phyloP scores from a whole-genome alignment of 2,888 invertebrate species.

The Cryptocheilus praepositus region DNA sequence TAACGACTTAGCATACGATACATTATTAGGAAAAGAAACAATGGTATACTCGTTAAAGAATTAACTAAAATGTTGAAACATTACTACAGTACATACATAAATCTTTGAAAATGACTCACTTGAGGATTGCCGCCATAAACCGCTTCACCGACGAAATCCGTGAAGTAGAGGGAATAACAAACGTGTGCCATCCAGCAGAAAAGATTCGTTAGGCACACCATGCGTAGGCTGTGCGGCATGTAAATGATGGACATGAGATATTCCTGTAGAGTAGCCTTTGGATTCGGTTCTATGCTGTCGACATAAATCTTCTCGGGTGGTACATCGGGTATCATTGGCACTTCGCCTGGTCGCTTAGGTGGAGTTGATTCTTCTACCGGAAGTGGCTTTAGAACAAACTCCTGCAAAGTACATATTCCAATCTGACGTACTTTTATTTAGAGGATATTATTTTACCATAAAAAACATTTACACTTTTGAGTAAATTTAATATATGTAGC shows the following conservation, averaged over 20 bases:
- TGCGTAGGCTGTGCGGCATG: conserved; percentile 91
- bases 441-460: too few relatives aligned
- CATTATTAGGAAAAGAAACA: not conserved
- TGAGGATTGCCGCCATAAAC: conserved; percentile 92
- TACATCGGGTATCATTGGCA: conserved; percentile 62
- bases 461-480: too few relatives aligned
- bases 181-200: conserved; percentile 99
- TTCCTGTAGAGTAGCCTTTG: conserved; percentile 72
- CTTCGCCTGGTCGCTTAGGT: conserved; percentile 55
- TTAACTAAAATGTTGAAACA: too few relatives aligned
- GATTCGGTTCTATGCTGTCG: conserved; percentile 44
- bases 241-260: conserved; percentile 93
- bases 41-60: not conserved
- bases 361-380: conserved; percentile 46
- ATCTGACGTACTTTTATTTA: too few relatives aligned
- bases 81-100: too few relatives aligned
- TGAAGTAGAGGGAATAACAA: conserved; percentile 96
- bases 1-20: not conserved
- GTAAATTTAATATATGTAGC: too few relatives aligned
- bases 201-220: conserved; percentile 93
- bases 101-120: conserved; percentile 73
- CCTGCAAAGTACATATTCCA: conserved; percentile 45
- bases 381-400: conserved; percentile 61
- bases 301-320: conserved; percentile 24
- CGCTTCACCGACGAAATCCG: conserved; percentile 95